phyloP scores from a whole-genome alignment of 2,797 vertebrate species.

The Gymnoscopelus braueri region DNA sequence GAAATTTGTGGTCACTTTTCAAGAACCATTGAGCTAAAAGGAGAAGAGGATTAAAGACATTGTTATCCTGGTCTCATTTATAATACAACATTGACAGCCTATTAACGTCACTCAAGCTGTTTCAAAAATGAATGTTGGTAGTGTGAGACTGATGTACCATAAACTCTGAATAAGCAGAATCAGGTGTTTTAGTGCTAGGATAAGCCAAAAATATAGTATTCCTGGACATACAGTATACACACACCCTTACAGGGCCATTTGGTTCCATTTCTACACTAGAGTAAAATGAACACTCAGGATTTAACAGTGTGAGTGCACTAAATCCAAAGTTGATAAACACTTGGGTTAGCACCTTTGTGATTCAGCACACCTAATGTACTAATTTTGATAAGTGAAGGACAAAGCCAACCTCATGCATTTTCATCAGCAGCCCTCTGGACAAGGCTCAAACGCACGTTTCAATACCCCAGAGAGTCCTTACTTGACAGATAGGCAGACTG shows the following conservation, averaged over 20 bases:
- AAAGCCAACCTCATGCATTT: conserved; percentile 77
- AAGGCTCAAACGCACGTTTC: conserved; percentile 75
- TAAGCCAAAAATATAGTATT: conserved; percentile 49
- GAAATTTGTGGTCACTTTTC: conserved; percentile 60
- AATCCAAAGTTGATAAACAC: conserved; percentile 74
- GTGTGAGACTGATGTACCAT: too few species aligned
- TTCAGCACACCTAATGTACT: conserved; percentile 73
- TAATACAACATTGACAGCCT: not conserved
- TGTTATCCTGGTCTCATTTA: not conserved
- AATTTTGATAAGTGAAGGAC: conserved; percentile 81
- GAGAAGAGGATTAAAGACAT: conserved; percentile 21
- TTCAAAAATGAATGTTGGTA: too few species aligned
- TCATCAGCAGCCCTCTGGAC: conserved; percentile 72
- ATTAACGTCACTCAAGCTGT: not conserved
- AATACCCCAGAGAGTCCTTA: conserved; percentile 75
- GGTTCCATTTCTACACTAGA: too few species aligned
- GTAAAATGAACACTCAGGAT: too few species aligned
- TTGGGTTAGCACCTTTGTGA: conserved; percentile 67
- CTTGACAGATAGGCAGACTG: conserved; percentile 70
- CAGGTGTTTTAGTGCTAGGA: conserved; percentile 37
- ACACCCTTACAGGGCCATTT: too few species aligned
- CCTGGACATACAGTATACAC: conserved; percentile 1
- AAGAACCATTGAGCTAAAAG: conserved; percentile 52
- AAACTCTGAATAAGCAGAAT: conserved; percentile 30
- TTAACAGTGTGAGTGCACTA: conserved; percentile 48